Percentiles rank a stretch among this genome's conserved stretches.
Evolutionary conservation across 2,797 vertebrate species (phyloP).

Genomic region (Fratercula arctica): DNA sequence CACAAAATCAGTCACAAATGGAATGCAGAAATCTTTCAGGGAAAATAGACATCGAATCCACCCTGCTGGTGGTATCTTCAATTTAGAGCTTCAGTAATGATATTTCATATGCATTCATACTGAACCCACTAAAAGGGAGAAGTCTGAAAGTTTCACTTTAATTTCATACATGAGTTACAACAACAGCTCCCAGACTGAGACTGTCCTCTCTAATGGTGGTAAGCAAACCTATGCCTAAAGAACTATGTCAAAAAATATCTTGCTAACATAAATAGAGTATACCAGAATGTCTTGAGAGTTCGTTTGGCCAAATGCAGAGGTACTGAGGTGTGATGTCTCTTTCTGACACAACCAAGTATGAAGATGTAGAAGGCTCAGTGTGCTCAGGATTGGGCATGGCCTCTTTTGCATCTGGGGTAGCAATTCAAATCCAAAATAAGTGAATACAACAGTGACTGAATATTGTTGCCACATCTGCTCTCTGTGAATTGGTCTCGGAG

Average conservation of each 20-base stretch:
- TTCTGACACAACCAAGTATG: not conserved
- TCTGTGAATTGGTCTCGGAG: not conserved
- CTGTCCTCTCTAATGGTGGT: not conserved
- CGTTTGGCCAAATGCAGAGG: not conserved
- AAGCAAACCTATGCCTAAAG: constrained; percentile 11
- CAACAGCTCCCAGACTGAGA: not conserved
- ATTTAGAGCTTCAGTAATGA: constrained; percentile 4
- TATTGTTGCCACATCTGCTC: not conserved
- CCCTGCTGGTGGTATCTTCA: not conserved
- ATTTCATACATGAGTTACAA: constrained; percentile 19
- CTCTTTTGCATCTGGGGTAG: not conserved
- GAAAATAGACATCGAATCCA: not conserved
- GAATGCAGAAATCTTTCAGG: constrained; percentile 16
- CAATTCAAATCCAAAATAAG: not conserved
- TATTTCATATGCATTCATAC: constrained; percentile 28
- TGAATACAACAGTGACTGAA: not conserved
- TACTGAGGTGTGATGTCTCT: not conserved
- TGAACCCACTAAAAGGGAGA: not conserved
- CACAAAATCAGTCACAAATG: constrained; percentile 20
- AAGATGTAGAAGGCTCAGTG: not conserved
- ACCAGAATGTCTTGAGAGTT: constrained; percentile 13
- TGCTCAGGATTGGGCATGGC: not conserved
- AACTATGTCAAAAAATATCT: constrained; percentile 27
- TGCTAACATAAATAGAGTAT: not conserved
- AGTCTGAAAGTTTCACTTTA: not conserved